Evolutionary conservation across 2,888 invertebrate species (phyloP).

Genomic region (Nasonovia ribisnigri): DNA sequence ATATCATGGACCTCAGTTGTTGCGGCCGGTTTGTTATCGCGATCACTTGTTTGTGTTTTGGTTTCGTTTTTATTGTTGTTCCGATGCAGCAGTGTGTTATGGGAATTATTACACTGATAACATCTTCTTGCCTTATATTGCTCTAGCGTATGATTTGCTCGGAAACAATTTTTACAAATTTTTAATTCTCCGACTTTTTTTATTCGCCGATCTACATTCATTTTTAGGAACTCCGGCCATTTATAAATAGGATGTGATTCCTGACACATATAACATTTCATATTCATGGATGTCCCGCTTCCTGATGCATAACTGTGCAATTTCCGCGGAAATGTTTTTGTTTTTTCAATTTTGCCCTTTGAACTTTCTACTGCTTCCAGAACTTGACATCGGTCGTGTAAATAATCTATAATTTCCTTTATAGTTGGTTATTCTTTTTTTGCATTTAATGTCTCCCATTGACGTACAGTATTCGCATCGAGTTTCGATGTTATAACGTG

Average conservation of each 20-base stretch:
- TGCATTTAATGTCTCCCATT: constrained; percentile 4
- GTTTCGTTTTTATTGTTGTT: not conserved
- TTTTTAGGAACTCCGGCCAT: not conserved
- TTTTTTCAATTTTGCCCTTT: not conserved
- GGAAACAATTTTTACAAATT: constrained; percentile 1
- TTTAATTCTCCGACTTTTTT: not conserved
- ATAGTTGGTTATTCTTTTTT: not conserved
- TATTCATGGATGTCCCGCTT: no score
- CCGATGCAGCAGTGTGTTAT: not conserved
- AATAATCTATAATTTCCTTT: not conserved
- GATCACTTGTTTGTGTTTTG: not conserved
- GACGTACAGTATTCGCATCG: not conserved
- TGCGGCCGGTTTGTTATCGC: not conserved
- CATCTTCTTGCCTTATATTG: not conserved
- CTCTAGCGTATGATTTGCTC: not conserved
- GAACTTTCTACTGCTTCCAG: not conserved
- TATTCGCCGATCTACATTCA: not conserved
- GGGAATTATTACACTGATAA: not conserved
- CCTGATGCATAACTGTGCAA: no score
- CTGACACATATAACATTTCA: no score
- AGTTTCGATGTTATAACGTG: not conserved
- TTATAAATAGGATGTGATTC: constrained; percentile 12
- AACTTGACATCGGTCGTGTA: not conserved
- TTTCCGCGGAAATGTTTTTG: not conserved
- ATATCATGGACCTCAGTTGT: no score